Evolutionary conservation across 2,888 invertebrate genomes (phyloP).

Genomic region (Candidula unifasciata): DNA sequence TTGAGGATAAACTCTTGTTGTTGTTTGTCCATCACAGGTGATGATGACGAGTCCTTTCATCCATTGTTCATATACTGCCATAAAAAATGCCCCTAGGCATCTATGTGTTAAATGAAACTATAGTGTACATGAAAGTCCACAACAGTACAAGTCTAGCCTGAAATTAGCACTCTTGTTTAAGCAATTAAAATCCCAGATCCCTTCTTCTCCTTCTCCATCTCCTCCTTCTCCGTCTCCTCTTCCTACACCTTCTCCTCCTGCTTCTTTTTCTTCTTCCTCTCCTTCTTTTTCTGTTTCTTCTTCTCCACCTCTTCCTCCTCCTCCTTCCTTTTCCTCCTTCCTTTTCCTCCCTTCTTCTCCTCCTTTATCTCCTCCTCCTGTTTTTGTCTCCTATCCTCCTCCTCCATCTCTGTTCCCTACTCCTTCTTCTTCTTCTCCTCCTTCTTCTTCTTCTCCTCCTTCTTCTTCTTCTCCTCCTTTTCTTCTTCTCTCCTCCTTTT

Average conservation of each 20-base stretch:
- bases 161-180: too few relatives aligned
- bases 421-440: too few relatives aligned
- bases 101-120: neutral
- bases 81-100: too few relatives aligned
- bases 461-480: neutral
- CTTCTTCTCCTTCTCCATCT: neutral
- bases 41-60: too few relatives aligned
- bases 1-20: too few relatives aligned
- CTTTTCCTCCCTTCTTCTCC: slow-evolving; percentile 33
- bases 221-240: too few relatives aligned
- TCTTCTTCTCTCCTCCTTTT: slow-evolving; percentile 20
- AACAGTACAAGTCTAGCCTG: neutral
- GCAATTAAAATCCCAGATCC: neutral
- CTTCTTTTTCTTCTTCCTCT: too few relatives aligned
- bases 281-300: too few relatives aligned
- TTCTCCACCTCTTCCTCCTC: too few relatives aligned
- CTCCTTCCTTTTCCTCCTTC: slow-evolving; percentile 36
- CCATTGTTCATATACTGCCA: too few relatives aligned
- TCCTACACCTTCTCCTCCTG: too few relatives aligned
- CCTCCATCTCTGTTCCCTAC: slow-evolving; percentile 42
- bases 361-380: neutral
- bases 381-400: slow-evolving; percentile 14
- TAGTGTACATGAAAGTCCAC: neutral
- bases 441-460: slow-evolving; percentile 6
- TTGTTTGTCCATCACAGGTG: too few relatives aligned